Conservation (phyloP, 2,113 vertebrate genomes). For the Stercorarius parasiticus region DNA sequence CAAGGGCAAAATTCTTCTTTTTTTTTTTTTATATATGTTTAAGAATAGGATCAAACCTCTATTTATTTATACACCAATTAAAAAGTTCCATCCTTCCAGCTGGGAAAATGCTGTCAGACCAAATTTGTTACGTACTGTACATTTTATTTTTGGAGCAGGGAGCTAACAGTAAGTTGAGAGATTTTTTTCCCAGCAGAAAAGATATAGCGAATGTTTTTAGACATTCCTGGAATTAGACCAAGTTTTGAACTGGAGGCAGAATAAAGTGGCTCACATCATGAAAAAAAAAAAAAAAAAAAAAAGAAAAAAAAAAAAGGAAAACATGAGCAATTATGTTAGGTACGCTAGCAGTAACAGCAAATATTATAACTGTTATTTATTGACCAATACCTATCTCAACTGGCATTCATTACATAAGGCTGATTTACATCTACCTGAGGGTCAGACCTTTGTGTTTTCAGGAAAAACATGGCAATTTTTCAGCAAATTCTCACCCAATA, state of each 20-base stretch:
- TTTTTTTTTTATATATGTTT: background rate
- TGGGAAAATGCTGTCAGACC: conserved; percentile 53
- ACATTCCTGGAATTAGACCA: conserved; percentile 42
- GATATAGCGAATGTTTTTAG: conserved; percentile 1
- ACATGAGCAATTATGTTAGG: background rate
- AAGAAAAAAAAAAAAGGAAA: background rate
- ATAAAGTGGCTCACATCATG: background rate
- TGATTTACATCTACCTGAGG: background rate
- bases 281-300: no score
- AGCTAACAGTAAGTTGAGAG: conserved; percentile 17
- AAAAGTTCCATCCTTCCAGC: conserved; percentile 28
- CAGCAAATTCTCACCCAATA: background rate
- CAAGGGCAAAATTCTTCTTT: background rate
- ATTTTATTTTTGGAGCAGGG: conserved; percentile 57
- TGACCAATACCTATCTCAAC: background rate
- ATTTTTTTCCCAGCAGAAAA: conserved; percentile 53
- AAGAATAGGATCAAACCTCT: background rate
- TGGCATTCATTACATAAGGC: background rate
- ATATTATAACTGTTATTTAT: background rate
- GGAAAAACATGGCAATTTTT: background rate
- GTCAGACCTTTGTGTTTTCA: background rate
- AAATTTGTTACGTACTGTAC: conserved; percentile 22
- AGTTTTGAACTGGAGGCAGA: conserved; percentile 11
- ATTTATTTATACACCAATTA: conserved; percentile 41
- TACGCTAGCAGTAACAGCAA: background rate